Evolutionary conservation across 2,888 invertebrate genomes (phyloP).

Genomic region (Trichopoda pennipes): DNA sequence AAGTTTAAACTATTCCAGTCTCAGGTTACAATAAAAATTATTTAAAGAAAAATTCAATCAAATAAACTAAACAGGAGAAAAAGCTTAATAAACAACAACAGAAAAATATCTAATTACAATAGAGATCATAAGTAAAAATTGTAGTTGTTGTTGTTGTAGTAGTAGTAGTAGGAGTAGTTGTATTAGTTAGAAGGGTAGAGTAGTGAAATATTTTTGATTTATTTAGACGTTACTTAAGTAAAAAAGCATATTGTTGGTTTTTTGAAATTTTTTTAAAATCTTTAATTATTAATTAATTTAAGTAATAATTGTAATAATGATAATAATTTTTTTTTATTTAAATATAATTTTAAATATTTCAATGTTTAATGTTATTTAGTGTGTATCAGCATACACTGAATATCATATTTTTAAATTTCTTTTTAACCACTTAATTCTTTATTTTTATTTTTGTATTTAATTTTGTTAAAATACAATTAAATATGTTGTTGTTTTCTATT

Average conservation of each 20-base stretch:
- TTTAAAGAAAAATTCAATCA: slow-evolving; percentile 1
- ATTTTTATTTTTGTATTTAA: neutral
- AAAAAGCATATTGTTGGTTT: slow-evolving; percentile 70
- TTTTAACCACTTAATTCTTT: slow-evolving; percentile 5
- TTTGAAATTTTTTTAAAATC: slow-evolving; percentile 67
- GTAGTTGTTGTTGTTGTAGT: slow-evolving; percentile 30
- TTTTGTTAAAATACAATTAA: slow-evolving; percentile 43
- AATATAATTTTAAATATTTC: slow-evolving; percentile 50
- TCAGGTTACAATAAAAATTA: slow-evolving; percentile 31
- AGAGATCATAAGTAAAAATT: slow-evolving; percentile 47
- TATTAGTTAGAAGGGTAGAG: slow-evolving; percentile 19
- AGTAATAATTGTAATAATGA: slow-evolving; percentile 44
- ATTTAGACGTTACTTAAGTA: slow-evolving; percentile 53
- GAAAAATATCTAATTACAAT: slow-evolving; percentile 29
- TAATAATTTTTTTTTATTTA: slow-evolving; percentile 33
- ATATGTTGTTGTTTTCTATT: neutral
- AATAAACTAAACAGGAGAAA: slow-evolving; percentile 42
- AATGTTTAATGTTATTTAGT: slow-evolving; percentile 41
- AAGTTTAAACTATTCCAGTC: slow-evolving; percentile 22
- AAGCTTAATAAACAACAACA: slow-evolving; percentile 31
- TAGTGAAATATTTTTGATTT: slow-evolving; percentile 36
- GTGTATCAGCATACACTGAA: slow-evolving; percentile 57
- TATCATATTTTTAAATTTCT: slow-evolving; percentile 41
- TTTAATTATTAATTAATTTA: slow-evolving; percentile 64
- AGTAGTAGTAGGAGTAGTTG: slow-evolving; percentile 13